Evolutionary conservation across 2,113 vertebrate species (phyloP).

Genomic region (Equus quagga): DNA sequence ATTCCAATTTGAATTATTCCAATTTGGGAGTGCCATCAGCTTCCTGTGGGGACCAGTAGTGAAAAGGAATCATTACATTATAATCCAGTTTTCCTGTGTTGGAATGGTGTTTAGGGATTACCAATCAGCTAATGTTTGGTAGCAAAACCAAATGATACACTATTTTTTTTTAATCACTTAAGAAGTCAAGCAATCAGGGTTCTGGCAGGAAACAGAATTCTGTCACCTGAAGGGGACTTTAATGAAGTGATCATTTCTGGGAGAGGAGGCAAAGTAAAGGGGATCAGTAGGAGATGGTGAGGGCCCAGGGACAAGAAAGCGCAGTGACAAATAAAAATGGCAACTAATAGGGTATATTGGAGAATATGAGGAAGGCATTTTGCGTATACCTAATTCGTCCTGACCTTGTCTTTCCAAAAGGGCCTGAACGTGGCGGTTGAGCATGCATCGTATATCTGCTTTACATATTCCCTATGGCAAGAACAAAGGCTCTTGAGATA

Average conservation of each 20-base stretch:
- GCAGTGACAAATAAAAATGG: neutral
- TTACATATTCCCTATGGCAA: too few relatives aligned
- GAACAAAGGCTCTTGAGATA: too few relatives aligned
- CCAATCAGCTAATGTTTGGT: neutral
- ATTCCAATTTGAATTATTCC: neutral
- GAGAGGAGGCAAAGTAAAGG: neutral
- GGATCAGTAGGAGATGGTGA: neutral
- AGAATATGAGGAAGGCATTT: too few relatives aligned
- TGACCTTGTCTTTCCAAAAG: too few relatives aligned
- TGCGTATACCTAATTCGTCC: too few relatives aligned
- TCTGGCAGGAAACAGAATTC: slow-evolving; percentile 3
- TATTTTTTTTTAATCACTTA: neutral
- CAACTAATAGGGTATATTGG: too few relatives aligned
- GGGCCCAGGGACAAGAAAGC: neutral
- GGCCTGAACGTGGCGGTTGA: too few relatives aligned
- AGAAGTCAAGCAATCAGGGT: neutral
- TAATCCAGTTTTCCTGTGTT: neutral
- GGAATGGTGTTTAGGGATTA: neutral
- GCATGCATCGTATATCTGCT: too few relatives aligned
- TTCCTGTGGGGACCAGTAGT: neutral
- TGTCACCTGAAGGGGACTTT: neutral
- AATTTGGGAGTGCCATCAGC: neutral
- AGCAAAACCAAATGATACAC: neutral
- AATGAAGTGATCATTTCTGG: neutral
- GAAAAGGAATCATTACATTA: neutral